Base-by-base conservation (phyloP, 2,113 vertebrate species). In the Sebastes fasciatus region DNA sequence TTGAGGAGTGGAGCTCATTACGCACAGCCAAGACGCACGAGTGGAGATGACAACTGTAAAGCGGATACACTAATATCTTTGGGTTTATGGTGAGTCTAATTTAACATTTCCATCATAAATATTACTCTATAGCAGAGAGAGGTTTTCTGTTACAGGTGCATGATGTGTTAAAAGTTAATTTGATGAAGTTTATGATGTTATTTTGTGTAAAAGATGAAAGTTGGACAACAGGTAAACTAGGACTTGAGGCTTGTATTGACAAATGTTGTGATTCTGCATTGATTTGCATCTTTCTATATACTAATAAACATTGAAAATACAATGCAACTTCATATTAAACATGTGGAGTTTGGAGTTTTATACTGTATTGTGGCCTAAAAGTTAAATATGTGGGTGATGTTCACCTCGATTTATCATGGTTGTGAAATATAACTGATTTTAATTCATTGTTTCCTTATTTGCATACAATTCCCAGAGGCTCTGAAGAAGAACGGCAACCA, bases 71-170 rank as follows among this genome's bases (percentile, higher is more conserved):
- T 34, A 21, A 42, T 21, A 52, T 19, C 26, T 75, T 48, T 26
- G 34, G 46, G 51, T 1, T 55, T 77, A 48, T 61, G 83, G 91
- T 92, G 63, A 92, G 91, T 89, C 78, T 60, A 0, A 48, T 45
- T 71, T 0, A 2, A 63, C 6, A 13, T 11, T 77, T 43, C 43
- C 1, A 26, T 66, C 0, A 17, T 12, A n/a, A 2, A 58, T 40
- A 19, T 49, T 19, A 17, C 5, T 69, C 5, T 10, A 2, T 26
- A 40, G 34, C 2, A 46, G 8, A 60, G 1, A 49, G 6, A 12
- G 2, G 0, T 49, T 67, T 8, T 8, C 2, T 51, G 11, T 52
- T 23, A 1, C 5, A 60, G 21, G 23, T 70, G 19, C 7, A 48
- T 13, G 1, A 49, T 34, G 17, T 62, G 6, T 8, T 76, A 21